These are phyloP conservation scores for Columba janthina DNA, from an alignment of 2,113 vertebrate genomes.

Conservation along the genomic window DNA sequence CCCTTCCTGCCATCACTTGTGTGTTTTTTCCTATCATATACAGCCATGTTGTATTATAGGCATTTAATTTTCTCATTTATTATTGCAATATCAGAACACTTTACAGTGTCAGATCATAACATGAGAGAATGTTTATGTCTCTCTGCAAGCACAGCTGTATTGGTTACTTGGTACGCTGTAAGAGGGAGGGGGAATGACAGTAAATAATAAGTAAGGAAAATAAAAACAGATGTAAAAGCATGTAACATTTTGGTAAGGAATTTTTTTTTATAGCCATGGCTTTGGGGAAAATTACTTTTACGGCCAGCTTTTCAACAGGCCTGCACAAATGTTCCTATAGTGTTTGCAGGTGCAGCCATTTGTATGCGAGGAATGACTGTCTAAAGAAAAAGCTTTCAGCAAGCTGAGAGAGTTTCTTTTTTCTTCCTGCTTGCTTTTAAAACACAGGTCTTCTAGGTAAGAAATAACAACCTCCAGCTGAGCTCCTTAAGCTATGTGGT, in stretches of 20 bases:
- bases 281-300: constrained; percentile 50
- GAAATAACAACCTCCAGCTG: constrained; percentile 35
- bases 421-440: constrained; percentile 8
- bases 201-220: constrained; percentile 42
- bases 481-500: not conserved
- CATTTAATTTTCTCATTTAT: constrained; percentile 22
- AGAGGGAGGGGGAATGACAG: not conserved
- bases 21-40: not conserved
- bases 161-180: not conserved
- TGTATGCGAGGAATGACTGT: not conserved
- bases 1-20: not conserved
- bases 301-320: constrained; percentile 11
- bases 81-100: not conserved
- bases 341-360: constrained; percentile 26
- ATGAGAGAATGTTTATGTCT: not conserved
- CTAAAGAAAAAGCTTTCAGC: constrained; percentile 23
- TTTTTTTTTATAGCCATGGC: constrained; percentile 24
- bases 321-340: not conserved
- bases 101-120: not conserved
- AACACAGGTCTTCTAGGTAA: constrained; percentile 9
- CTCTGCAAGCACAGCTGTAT: not conserved
- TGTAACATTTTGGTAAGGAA: constrained; percentile 16
- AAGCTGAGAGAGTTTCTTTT: constrained; percentile 7
- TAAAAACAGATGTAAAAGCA: constrained; percentile 45
- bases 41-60: not conserved